Evolutionary conservation across 2,888 invertebrate species (phyloP), one percentile per base, ranked within the genome.

Genomic region (Spilosoma lubricipeda): DNA sequence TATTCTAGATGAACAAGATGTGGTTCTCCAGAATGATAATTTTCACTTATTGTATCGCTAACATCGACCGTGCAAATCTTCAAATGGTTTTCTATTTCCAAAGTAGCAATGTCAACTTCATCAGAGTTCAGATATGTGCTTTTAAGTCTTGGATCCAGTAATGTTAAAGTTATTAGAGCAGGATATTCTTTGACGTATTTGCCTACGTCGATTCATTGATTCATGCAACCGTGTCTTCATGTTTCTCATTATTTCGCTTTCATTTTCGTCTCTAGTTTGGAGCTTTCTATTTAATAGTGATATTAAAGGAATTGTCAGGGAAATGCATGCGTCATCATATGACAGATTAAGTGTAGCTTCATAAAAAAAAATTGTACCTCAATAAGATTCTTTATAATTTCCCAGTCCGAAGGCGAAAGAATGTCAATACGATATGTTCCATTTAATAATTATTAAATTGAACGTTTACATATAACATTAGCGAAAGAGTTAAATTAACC

Each of bases 281-380:
- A 75, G 68, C 69, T 77, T 77, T 70, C 70, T 69, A 68, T 74
- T 77, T 59, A 77, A 68, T 56, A 77, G 56, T 27, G 71, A 73
- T 73, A 76, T 71, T 69, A 78, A 71, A 75, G 74, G 71, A 71
- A 77, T 75, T 72, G 71, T 65, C 39, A 77, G 72, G 68, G 73
- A 77, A 65, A 75, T 72, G 69, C 71, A 74, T 71, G 74, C 75
- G 73, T 75, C 70, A 73, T 78, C 72, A 73, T 73, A 72, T 76
- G 76, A 79, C 72, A 79, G 67, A 52, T 79, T 69, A 77, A 77
- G 75, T 70, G 75, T 77, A 65, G 77, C 76, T 77, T 75, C 71
- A 74, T 79, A 77, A 76, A 79, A 77, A 70, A 71, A 76, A 39
- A 71, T 75, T 67, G 74, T 65, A 74, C 71, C 52, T 42, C 70